Conservation (phyloP, 2,888 invertebrate genomes). For the Drosophila yooni region DNA sequence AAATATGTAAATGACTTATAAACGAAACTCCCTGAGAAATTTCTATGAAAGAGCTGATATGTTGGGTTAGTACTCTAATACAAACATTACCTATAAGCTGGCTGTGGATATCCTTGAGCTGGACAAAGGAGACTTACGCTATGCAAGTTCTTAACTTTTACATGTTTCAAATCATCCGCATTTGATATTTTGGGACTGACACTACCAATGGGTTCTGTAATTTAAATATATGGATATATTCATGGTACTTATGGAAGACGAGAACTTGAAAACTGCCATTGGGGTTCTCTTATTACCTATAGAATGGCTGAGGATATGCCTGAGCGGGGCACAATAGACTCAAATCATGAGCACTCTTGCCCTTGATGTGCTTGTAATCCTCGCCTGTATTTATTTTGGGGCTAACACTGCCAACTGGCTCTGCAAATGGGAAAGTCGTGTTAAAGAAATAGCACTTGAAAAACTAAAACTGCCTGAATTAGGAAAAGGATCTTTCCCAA, state of each 20-base stretch:
- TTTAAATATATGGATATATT: neutral
- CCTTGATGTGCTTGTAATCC: conserved; percentile 86
- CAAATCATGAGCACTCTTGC: conserved; percentile 85
- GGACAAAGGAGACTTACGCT: conserved; percentile 89
- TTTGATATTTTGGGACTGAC: conserved; percentile 87
- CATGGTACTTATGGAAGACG: neutral
- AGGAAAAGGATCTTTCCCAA: neutral
- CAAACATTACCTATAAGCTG: conserved; percentile 86
- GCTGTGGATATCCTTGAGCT: conserved; percentile 89
- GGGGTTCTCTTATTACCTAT: conserved; percentile 86
- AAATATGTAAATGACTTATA: conserved; percentile 29
- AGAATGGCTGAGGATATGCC: conserved; percentile 89
- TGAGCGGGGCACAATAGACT: conserved; percentile 88
- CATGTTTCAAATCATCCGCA: conserved; percentile 84
- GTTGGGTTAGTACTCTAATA: conserved; percentile 3
- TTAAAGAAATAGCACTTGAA: neutral
- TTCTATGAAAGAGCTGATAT: conserved; percentile 5
- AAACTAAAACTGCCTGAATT: conserved; percentile 64
- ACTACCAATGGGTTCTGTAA: conserved; percentile 87
- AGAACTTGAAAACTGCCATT: conserved; percentile 56
- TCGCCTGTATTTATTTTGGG: conserved; percentile 90
- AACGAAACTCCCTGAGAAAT: neutral
- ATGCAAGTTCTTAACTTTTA: conserved; percentile 76
- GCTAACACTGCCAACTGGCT: conserved; percentile 85
- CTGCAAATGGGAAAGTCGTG: conserved; percentile 51